These are phyloP conservation scores for Globicephala melas DNA, from an alignment of 2,113 vertebrate genomes.

Conservation along the genomic window DNA sequence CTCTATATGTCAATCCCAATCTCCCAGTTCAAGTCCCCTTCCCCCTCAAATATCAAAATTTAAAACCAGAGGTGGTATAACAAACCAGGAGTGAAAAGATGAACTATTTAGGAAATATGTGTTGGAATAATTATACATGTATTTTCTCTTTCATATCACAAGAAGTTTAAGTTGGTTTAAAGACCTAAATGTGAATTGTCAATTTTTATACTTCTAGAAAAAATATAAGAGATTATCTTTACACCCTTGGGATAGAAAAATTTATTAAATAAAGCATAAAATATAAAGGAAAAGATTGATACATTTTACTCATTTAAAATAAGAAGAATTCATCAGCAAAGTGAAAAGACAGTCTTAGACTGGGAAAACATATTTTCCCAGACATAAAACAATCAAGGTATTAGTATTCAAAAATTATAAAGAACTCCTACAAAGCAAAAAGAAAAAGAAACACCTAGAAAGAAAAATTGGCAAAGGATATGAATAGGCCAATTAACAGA, in stretches of 20 bases:
- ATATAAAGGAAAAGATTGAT: neutral
- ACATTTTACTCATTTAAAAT: neutral
- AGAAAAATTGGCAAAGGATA: constrained; percentile 15
- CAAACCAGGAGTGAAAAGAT: neutral
- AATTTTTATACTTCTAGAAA: neutral
- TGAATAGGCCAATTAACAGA: neutral
- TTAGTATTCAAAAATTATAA: constrained; percentile 18
- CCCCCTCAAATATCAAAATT: neutral
- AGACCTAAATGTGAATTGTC: neutral
- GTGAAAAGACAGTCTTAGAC: neutral
- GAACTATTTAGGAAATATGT: neutral
- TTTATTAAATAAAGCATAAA: constrained; percentile 36
- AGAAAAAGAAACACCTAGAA: constrained; percentile 6
- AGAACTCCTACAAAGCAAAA: neutral
- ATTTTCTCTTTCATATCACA: neutral
- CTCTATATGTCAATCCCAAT: too few species aligned
- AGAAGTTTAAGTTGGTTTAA: neutral
- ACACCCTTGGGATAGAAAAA: neutral
- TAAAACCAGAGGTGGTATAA: constrained; percentile 17
- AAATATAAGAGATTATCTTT: constrained; percentile 11
- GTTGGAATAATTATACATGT: neutral
- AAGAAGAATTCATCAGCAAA: neutral
- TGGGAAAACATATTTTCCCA: constrained; percentile 16
- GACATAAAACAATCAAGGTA: neutral
- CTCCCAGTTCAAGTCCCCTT: too few species aligned